A percentile compares a stretch with the other conserved stretches of the same genome.
Conservation (phyloP, 2,797 vertebrate genomes). For the Sebastes taczanowskii region DNA sequence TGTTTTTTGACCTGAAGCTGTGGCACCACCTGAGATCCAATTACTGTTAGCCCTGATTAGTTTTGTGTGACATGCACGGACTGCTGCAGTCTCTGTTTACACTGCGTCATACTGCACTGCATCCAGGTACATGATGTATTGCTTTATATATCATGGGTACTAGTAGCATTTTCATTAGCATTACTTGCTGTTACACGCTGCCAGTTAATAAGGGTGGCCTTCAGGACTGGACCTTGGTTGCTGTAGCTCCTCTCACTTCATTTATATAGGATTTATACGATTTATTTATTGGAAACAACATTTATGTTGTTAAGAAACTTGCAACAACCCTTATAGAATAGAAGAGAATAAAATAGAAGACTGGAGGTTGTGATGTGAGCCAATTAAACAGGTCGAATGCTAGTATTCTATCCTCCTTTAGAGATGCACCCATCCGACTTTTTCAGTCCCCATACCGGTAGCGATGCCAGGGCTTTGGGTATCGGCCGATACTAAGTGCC, state of each 20-base stretch:
- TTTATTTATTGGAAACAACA: neutral
- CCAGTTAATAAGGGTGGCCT: neutral
- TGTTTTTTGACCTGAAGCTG: slow-evolving; percentile 38
- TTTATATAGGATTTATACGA: neutral
- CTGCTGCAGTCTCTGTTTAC: neutral
- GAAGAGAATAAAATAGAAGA: neutral
- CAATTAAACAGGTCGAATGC: too few relatives aligned
- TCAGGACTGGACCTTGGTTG: neutral
- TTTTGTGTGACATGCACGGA: slow-evolving; percentile 9
- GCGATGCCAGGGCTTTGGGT: too few relatives aligned
- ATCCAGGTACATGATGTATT: neutral
- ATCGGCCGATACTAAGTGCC: too few relatives aligned
- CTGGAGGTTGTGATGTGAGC: too few relatives aligned
- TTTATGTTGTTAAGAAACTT: neutral
- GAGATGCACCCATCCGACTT: fast-evolving
- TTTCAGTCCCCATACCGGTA: too few relatives aligned
- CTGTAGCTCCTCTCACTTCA: neutral
- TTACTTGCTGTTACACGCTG: neutral
- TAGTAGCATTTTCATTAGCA: neutral
- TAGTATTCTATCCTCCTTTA: too few relatives aligned
- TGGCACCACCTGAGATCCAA: slow-evolving; percentile 14
- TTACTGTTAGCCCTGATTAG: slow-evolving; percentile 16
- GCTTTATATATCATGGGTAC: neutral
- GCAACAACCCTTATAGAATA: neutral
- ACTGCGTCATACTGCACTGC: neutral